A percentile compares a stretch with the other conserved stretches of the same genome.
These are phyloP conservation scores for Cryptoprocta ferox DNA, from an alignment of 2,797 vertebrate species.

Conservation along the genomic window DNA sequence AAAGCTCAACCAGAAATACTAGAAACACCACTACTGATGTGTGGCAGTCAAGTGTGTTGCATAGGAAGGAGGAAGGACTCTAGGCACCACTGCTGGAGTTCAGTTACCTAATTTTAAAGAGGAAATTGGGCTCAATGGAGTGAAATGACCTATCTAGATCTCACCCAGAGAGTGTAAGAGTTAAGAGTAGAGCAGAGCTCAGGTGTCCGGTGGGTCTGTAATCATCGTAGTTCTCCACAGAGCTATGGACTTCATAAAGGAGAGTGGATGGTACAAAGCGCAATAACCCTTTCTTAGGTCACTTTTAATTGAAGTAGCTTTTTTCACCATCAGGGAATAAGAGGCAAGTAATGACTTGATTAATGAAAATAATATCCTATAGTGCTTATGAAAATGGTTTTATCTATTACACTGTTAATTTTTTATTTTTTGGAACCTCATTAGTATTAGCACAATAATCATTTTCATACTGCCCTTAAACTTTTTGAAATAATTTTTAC, in stretches of 20 bases:
- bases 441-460: neutral
- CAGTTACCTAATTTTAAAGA: neutral
- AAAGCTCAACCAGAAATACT: neutral
- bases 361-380: neutral
- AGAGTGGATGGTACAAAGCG: neutral
- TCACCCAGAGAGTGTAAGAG: neutral
- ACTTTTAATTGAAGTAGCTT: neutral
- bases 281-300: neutral
- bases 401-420: neutral
- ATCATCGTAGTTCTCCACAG: neutral
- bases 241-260: neutral
- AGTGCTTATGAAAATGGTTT: neutral
- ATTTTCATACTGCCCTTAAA: neutral
- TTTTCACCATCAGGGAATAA: neutral
- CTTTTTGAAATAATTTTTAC: neutral
- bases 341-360: neutral
- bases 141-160: neutral
- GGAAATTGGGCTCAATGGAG: neutral
- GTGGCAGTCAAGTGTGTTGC: neutral
- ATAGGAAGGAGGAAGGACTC: neutral
- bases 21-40: neutral
- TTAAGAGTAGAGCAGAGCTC: neutral
- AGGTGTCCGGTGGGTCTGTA: neutral
- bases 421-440: neutral
- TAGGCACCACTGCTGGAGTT: neutral